Percentiles rank a stretch among this genome's conserved stretches.
These are phyloP conservation scores for Xiphophorus birchmanni DNA, from an alignment of 2,797 vertebrate genomes.

Conservation along the genomic window DNA sequence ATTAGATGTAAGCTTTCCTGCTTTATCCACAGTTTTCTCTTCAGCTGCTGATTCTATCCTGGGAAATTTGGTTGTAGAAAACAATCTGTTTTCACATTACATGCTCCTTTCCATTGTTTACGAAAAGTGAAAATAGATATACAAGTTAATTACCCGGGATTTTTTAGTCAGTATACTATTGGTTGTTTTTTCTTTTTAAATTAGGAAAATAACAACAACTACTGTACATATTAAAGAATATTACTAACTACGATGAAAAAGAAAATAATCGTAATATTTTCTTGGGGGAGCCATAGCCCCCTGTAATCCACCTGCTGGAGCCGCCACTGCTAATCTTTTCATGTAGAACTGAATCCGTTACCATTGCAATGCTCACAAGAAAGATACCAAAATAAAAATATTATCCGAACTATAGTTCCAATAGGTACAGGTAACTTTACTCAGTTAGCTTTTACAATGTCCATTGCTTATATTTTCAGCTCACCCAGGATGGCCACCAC, in stretches of 20 bases:
- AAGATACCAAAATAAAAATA: background rate
- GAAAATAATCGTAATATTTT: background rate
- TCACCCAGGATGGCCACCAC: conserved; percentile 97
- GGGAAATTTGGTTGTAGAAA: background rate
- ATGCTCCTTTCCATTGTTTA: background rate
- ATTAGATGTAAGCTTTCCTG: too few relatives aligned
- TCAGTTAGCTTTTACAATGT: background rate
- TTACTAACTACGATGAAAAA: background rate
- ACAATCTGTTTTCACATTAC: too few relatives aligned
- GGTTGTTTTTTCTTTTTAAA: background rate
- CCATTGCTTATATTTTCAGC: conserved; percentile 11
- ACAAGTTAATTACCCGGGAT: background rate
- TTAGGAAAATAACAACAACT: background rate
- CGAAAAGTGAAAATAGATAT: background rate
- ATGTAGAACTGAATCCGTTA: too few relatives aligned
- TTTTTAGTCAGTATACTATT: background rate
- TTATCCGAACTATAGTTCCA: too few relatives aligned
- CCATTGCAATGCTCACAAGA: too few relatives aligned
- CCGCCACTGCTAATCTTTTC: background rate
- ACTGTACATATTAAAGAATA: background rate
- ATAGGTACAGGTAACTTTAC: too few relatives aligned
- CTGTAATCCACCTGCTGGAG: background rate
- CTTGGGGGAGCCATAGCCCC: background rate
- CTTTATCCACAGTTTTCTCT: too few relatives aligned
- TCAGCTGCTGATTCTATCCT: background rate